phyloP scores from a whole-genome alignment of 2,113 vertebrate genomes.

The Bos javanicus region DNA sequence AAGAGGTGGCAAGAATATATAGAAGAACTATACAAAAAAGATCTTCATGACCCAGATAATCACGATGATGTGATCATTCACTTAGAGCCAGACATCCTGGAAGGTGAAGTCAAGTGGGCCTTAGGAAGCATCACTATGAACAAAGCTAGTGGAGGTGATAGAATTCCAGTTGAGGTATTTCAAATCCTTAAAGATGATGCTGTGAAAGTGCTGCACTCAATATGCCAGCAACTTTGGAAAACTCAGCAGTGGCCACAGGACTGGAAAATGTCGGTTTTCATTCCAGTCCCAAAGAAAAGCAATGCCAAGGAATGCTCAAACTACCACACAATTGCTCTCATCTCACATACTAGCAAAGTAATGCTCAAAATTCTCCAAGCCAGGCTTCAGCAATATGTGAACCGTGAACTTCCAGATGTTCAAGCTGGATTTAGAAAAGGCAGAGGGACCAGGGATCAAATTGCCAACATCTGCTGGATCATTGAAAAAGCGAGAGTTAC shows the following conservation, averaged over 20 bases:
- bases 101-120: neutral
- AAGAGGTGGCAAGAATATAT: neutral
- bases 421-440: neutral
- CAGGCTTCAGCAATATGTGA: neutral
- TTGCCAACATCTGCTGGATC: neutral
- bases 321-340: neutral
- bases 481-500: fast-evolving
- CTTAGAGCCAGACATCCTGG: neutral
- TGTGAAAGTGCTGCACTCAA: neutral
- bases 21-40: neutral
- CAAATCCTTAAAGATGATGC: neutral
- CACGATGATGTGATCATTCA: neutral
- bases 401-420: neutral
- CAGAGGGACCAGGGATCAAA: neutral
- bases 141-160: neutral
- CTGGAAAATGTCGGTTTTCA: neutral
- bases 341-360: neutral
- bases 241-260: neutral
- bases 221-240: neutral
- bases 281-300: neutral
- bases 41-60: neutral
- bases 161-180: neutral
- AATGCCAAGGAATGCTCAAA: neutral
- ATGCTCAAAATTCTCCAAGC: neutral
- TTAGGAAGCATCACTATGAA: neutral